A percentile compares a stretch with the other conserved stretches of the same genome.
phyloP scores from a whole-genome alignment of 2,797 vertebrate species.

The Coilia nasus region DNA sequence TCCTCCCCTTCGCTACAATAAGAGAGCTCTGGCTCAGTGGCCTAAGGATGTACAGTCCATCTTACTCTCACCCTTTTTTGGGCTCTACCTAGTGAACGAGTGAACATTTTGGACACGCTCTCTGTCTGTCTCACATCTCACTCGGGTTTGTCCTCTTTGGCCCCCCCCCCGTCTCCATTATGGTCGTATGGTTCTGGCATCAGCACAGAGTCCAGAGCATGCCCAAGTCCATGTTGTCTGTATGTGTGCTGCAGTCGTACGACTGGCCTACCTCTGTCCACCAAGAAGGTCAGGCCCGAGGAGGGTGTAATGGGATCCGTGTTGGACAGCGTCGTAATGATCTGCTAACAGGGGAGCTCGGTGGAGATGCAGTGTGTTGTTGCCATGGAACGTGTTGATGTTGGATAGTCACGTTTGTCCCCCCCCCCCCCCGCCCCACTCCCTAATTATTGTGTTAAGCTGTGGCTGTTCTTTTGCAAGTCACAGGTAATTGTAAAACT shows the following conservation, averaged over 20 bases:
- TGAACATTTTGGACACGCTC: no score
- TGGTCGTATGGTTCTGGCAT: no score
- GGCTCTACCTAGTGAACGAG: no score
- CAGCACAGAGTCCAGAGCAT: no score
- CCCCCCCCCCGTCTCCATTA: no score
- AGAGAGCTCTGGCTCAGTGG: background rate
- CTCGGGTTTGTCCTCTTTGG: no score
- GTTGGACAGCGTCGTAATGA: constrained; percentile 39
- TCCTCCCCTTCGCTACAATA: no score
- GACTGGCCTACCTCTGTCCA: background rate
- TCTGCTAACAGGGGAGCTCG: constrained; percentile 27
- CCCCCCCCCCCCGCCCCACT: no score
- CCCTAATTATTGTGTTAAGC: constrained; percentile 4
- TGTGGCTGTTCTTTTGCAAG: constrained; percentile 30
- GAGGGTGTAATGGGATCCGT: constrained; percentile 41
- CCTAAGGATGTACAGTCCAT: constrained; percentile 27
- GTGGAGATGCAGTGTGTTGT: constrained; percentile 24
- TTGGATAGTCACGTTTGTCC: background rate
- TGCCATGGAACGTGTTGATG: constrained; percentile 29
- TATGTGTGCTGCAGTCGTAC: background rate
- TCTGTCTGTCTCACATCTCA: no score
- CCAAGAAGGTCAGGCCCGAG: background rate
- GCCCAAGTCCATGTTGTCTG: no score
- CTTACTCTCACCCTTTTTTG: constrained; percentile 10
- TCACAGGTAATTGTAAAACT: constrained; percentile 45